Conservation (phyloP, 2,888 invertebrate genomes). For the Biston stratarius region DNA sequence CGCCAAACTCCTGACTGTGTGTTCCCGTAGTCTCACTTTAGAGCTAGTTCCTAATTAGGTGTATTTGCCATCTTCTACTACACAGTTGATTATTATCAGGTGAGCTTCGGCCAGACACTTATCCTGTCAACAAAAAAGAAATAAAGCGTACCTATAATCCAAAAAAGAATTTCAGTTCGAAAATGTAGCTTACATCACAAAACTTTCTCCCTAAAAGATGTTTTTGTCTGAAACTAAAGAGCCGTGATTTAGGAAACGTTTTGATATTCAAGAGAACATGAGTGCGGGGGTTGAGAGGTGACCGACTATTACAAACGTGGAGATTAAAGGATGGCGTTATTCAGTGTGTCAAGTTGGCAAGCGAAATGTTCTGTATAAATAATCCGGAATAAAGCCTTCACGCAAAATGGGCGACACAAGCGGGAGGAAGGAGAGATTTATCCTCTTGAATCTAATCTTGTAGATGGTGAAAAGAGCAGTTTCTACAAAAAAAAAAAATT, state of each 20-base stretch:
- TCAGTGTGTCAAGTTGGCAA: conserved; percentile 69
- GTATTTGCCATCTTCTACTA: too few species aligned
- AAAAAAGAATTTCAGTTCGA: too few species aligned
- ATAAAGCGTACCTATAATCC: too few species aligned
- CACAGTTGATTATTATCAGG: too few species aligned
- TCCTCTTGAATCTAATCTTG: conserved; percentile 83
- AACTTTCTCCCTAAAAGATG: conserved; percentile 48
- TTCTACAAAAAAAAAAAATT: conserved; percentile 67
- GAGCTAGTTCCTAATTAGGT: too few species aligned
- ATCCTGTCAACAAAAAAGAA: too few species aligned
- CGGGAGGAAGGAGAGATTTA: conserved; percentile 79
- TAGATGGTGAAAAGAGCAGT: conserved; percentile 80
- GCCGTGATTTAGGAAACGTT: conserved; percentile 1
- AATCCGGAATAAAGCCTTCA: conserved; percentile 80
- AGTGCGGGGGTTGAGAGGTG: conserved; percentile 50
- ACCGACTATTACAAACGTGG: conserved; percentile 53
- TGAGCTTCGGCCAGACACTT: too few species aligned
- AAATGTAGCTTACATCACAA: conserved; percentile 46
- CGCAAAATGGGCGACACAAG: conserved; percentile 76
- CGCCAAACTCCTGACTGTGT: too few species aligned
- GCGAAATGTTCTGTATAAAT: conserved; percentile 79
- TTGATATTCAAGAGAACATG: conserved; percentile 36
- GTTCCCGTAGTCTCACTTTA: too few species aligned
- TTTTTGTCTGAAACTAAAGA: conserved; percentile 13
- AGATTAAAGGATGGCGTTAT: conserved; percentile 71